Conservation (phyloP, 1,140 invertebrate genomes). For the Chironomus striatipennis region DNA sequence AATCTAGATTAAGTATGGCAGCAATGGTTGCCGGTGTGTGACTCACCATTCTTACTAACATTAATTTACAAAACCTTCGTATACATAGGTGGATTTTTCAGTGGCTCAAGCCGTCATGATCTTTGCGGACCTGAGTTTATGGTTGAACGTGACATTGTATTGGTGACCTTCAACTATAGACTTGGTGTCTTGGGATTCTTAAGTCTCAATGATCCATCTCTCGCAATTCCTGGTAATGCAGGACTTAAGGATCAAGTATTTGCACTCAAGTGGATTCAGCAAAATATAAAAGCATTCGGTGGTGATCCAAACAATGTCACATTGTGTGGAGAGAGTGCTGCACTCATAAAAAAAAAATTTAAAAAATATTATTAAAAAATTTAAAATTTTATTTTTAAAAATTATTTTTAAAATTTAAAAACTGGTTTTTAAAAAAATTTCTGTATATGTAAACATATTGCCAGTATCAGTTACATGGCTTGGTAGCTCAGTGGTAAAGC, state of each 20-base stretch:
- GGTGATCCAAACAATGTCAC: constrained; percentile 55
- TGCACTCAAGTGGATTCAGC: constrained; percentile 52
- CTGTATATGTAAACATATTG: no score
- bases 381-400: no score
- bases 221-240: constrained; percentile 54
- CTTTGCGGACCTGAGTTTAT: constrained; percentile 44
- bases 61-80: no score
- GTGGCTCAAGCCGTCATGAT: constrained; percentile 33
- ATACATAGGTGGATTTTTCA: neutral
- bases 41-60: no score
- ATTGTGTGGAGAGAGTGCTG: constrained; percentile 50
- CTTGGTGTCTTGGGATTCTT: constrained; percentile 52
- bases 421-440: no score
- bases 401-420: no score
- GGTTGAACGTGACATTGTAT: constrained; percentile 48
- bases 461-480: no score
- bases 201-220: constrained; percentile 41
- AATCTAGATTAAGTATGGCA: no score
- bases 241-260: constrained; percentile 56
- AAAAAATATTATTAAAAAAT: no score
- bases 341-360: no score
- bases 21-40: no score
- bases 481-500: no score
- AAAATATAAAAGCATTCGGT: constrained; percentile 56
- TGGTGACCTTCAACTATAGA: constrained; percentile 63